Base-by-base conservation (phyloP, 2,113 vertebrate species). In the Leucopsar rothschildi region DNA sequence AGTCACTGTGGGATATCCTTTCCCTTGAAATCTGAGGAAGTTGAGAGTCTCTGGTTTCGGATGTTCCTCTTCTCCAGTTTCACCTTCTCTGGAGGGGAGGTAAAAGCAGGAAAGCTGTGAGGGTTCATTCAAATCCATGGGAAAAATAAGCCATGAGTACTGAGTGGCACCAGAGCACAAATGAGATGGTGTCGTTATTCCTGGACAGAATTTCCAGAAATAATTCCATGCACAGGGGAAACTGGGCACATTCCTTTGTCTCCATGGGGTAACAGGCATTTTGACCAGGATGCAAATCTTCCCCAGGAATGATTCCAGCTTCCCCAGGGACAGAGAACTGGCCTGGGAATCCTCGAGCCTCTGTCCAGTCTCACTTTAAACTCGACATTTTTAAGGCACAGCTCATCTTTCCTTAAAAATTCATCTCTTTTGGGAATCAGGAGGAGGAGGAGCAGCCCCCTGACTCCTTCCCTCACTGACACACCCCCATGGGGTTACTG, bases 1-100 rank as follows among this genome's bases (percentile, higher is more conserved):
- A 94, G 90, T 94, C 91, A 94, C 92, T 75, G 75, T 84, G 89
- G 90, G 94, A 88, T 78, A 94, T 85, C 61, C 87, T 96, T 85
- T 92, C 63, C 73, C 84, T 47, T 92, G 95, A 94, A 95, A 97
- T 52, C 16, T 82, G 79, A 95, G 93, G 71, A 88, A 68, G 87
- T 22, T 86, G 35, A n/a, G 47, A 50, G 37, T 77, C 82, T 97
- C 90, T n/a, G 49, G 20, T 95, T 92, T 90, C 90, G 15, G 60
- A 75, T 71, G 79, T 53, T 73, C 82, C 82, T 68, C 90, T 83
- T 70, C 92, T 96, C 93, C 60, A 39, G 60, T 97, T 96, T 95
- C 95, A 80, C 56, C 71, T 5, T 18, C 90, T 84, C 90, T 64
- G 49, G 56, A 83, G 24, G 23, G 60, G 27, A 92, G 42, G 47